Conservation (phyloP, 2,113 vertebrate genomes). For the Burhinus bistriatus region DNA sequence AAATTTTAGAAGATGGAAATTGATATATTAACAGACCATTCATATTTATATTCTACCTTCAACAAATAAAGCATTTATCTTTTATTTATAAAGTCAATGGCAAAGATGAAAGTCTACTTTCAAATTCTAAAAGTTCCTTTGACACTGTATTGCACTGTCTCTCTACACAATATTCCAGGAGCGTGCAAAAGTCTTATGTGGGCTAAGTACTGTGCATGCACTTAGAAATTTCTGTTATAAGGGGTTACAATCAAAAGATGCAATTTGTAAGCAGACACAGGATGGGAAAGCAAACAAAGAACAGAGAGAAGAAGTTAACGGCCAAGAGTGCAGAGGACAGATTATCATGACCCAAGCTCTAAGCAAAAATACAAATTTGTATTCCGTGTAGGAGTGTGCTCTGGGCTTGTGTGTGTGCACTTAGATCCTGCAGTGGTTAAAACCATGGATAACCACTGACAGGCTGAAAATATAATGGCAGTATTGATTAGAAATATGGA, state of each 20-base stretch:
- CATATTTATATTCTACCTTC: neutral
- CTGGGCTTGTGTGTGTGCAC: neutral
- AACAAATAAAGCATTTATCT: neutral
- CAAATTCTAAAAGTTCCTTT: neutral
- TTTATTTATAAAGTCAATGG: neutral
- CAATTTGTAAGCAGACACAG: neutral
- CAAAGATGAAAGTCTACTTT: neutral
- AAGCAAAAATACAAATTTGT: neutral
- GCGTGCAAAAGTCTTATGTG: neutral
- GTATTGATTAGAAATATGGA: neutral
- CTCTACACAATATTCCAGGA: neutral
- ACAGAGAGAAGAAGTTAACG: neutral
- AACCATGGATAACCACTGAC: neutral
- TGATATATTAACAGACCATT: neutral
- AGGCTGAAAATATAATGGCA: neutral
- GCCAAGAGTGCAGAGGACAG: neutral
- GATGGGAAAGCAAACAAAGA: neutral
- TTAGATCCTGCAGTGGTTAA: neutral
- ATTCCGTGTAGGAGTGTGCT: neutral
- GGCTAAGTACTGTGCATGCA: neutral
- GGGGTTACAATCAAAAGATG: neutral
- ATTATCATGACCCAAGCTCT: neutral
- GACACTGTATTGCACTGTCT: accelerated
- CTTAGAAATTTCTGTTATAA: neutral
- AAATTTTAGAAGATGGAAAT: neutral